Conservation (phyloP, 2,888 invertebrate species). For the Cybosia mesomella region DNA sequence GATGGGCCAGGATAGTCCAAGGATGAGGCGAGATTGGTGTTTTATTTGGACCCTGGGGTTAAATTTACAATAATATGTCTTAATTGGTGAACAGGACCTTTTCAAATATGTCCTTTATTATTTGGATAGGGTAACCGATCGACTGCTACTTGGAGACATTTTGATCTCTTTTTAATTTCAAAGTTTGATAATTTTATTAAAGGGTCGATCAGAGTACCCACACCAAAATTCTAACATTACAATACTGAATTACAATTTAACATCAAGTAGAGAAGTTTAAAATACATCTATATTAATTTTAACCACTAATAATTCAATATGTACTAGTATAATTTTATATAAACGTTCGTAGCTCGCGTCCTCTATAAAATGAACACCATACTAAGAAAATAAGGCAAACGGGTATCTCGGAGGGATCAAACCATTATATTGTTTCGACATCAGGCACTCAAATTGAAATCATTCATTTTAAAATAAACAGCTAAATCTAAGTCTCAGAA, state of each 20-base stretch:
- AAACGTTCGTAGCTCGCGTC: slow-evolving; percentile 65
- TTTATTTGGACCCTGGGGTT: slow-evolving; percentile 83
- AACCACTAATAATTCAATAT: slow-evolving; percentile 63
- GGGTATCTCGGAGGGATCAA: slow-evolving; percentile 82
- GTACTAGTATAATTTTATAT: slow-evolving; percentile 60
- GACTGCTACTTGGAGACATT: slow-evolving; percentile 11
- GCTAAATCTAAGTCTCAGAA: slow-evolving; percentile 37
- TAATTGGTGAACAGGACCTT: slow-evolving; percentile 48
- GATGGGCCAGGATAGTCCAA: slow-evolving; percentile 82
- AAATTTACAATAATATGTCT: slow-evolving; percentile 53
- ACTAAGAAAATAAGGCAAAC: slow-evolving; percentile 85
- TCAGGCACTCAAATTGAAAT: slow-evolving; percentile 84
- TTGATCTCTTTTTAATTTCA: not conserved
- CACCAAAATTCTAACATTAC: slow-evolving; percentile 45
- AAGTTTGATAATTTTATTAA: not conserved
- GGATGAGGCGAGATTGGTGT: slow-evolving; percentile 80
- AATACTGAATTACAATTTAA: slow-evolving; percentile 66
- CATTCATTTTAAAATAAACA: slow-evolving; percentile 58
- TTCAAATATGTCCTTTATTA: slow-evolving; percentile 36
- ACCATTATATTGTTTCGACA: slow-evolving; percentile 69
- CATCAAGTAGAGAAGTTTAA: slow-evolving; percentile 68
- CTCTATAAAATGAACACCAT: slow-evolving; percentile 67
- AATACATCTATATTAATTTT: slow-evolving; percentile 63
- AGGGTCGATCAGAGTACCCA: slow-evolving; percentile 47
- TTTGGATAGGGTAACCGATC: slow-evolving; percentile 32